Evolutionary conservation across 2,888 invertebrate species (phyloP), one percentile per base, ranked within the genome.

Genomic region (Spisula subtruncata): DNA sequence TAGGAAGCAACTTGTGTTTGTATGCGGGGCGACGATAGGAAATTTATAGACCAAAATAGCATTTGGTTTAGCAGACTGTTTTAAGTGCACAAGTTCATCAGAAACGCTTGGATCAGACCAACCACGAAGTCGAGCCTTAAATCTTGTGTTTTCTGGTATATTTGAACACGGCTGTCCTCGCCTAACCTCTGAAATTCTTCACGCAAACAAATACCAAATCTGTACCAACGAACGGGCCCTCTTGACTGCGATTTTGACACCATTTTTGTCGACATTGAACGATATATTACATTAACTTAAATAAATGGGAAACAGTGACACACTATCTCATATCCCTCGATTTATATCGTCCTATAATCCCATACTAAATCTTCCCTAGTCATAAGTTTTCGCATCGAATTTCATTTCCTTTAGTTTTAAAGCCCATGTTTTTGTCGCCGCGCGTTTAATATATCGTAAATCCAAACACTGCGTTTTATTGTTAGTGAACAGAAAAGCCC

Each of bases 221-320:
- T 46, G 54, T 25, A 20, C 46, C 25, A 32, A 48, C 18, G 87
- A 54, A 79, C 60, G 56, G 18, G 46, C 46, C 20, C 83, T 32
- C 83, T 88, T 83, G 60, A 80, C 56, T 83, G 71, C 54, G 87
- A 82, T 82, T 82, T 83, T 83, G 56, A 88, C 54, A 80, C 41
- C 79, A 56, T 56, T 80, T 79, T 35, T 79, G 56, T n/a, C 75
- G 85, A 18, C 79, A 80, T 14, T 80, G 25, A 56, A 41, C 66
- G 41, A 79, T 85, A 56, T 85, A 85, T 85, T 54, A 85, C 79
- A 79, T 54, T 85, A n/a, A 35, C 32, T 85, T 35, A 85, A 85
- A 85, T 85, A 75, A 75, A 75, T 75, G 75, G 75, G 75, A 80
- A 80, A 85, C 80, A 25, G 79, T 54, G 56, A 80, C 32, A 56